Evolutionary conservation across 2,888 invertebrate species (phyloP).

Genomic region (Aproaerema taeniolella): DNA sequence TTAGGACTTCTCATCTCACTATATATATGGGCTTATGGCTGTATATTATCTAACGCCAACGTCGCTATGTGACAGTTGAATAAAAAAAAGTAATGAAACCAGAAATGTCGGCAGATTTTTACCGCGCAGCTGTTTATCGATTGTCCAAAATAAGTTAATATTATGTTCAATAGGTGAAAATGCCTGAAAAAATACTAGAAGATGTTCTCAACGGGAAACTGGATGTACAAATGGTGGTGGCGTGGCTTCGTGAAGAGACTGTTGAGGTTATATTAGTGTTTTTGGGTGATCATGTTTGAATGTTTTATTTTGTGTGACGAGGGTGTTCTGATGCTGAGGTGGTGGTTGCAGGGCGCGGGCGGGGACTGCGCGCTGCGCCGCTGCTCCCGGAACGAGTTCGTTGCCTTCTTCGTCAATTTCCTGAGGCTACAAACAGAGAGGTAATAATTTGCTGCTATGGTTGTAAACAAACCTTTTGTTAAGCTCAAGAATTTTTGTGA

Average conservation of each 20-base stretch:
- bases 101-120: background rate
- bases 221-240: slow-evolving; percentile 45
- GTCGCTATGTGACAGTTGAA: no score
- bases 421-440: background rate
- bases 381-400: slow-evolving; percentile 70
- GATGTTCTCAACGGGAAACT: slow-evolving; percentile 63
- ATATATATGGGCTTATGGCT: no score
- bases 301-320: slow-evolving; percentile 21
- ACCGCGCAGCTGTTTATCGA: slow-evolving; percentile 14
- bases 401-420: slow-evolving; percentile 42
- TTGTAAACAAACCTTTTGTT: background rate
- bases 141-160: slow-evolving; percentile 3
- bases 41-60: no score
- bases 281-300: slow-evolving; percentile 16
- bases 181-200: slow-evolving; percentile 69
- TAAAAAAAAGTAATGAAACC: background rate
- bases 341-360: slow-evolving; percentile 48
- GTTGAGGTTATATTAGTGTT: slow-evolving; percentile 50
- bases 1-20: no score
- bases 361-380: slow-evolving; percentile 55
- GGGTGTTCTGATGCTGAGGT: slow-evolving; percentile 16
- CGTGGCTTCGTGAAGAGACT: slow-evolving; percentile 62
- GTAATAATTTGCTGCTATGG: background rate
- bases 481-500: background rate
- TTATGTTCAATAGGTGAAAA: slow-evolving; percentile 29